phyloP scores from a whole-genome alignment of 2,797 vertebrate species.

The Diceros bicornis region DNA sequence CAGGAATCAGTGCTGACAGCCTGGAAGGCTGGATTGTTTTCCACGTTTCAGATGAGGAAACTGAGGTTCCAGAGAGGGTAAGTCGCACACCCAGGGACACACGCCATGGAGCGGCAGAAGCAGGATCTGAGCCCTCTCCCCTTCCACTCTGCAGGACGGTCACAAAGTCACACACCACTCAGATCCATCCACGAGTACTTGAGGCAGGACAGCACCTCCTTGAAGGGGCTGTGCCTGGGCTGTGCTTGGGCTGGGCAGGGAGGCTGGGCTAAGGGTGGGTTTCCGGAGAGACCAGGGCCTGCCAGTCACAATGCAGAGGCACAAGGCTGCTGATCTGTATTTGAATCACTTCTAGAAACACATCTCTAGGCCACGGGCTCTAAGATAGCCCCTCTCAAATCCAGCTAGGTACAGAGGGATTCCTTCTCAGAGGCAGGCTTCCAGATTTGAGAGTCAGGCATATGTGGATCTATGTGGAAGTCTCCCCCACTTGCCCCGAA shows the following conservation, averaged over 20 bases:
- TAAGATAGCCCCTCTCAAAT: neutral
- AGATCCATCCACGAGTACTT: neutral
- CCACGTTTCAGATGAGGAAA: neutral
- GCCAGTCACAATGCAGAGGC: neutral
- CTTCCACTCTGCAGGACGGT: neutral
- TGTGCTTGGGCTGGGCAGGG: too few relatives aligned
- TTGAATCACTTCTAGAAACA: too few relatives aligned
- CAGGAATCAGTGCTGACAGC: neutral
- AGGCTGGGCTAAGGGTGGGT: neutral
- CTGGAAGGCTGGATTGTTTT: neutral
- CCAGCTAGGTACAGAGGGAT: neutral
- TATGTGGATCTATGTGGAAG: neutral
- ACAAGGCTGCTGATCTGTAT: neutral
- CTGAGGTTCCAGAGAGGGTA: neutral
- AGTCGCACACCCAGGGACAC: neutral
- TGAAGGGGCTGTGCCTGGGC: neutral
- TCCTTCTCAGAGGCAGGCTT: neutral
- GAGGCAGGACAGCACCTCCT: neutral
- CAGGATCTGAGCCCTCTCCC: neutral
- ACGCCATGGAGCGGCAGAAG: neutral
- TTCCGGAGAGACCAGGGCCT: neutral
- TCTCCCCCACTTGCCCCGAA: too few relatives aligned
- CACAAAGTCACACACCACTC: neutral
- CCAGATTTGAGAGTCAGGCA: fast-evolving
- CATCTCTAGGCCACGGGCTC: neutral